Conservation (phyloP, 1,140 invertebrate species). For the Drosophila oshimai region DNA sequence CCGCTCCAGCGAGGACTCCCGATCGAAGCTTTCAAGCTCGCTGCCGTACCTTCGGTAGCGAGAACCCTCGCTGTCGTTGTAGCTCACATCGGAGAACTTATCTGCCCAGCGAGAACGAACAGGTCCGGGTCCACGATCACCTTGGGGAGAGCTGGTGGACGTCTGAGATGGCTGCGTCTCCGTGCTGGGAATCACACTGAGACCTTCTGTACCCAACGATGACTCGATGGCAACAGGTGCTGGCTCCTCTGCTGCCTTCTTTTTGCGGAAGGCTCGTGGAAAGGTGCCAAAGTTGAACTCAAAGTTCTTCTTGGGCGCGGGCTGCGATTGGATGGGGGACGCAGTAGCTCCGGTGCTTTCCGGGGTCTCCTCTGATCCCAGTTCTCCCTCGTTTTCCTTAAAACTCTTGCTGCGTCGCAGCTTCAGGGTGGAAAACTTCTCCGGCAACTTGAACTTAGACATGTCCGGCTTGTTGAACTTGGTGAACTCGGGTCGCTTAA, state of each 20-base stretch:
- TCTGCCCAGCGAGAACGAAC: slow-evolving; percentile 84
- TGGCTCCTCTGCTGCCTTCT: slow-evolving; percentile 83
- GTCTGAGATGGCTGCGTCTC: slow-evolving; percentile 82
- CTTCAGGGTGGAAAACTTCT: slow-evolving; percentile 82
- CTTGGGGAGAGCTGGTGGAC: slow-evolving; percentile 83
- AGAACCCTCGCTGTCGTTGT: slow-evolving; percentile 83
- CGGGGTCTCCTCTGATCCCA: slow-evolving; percentile 33
- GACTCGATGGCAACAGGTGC: slow-evolving; percentile 46
- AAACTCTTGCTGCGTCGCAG: slow-evolving; percentile 76
- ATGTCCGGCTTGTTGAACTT: slow-evolving; percentile 84
- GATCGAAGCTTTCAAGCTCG: slow-evolving; percentile 81
- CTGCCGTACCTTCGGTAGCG: slow-evolving; percentile 75
- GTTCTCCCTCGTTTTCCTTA: slow-evolving; percentile 68
- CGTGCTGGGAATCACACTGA: slow-evolving; percentile 79
- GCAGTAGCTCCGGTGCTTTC: slow-evolving; percentile 15
- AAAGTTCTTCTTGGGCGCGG: slow-evolving; percentile 84
- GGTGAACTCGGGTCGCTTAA: slow-evolving; percentile 79
- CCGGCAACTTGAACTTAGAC: slow-evolving; percentile 86
- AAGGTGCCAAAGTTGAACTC: slow-evolving; percentile 90
- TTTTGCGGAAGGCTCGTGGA: slow-evolving; percentile 88
- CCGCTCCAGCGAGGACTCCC: slow-evolving; percentile 82
- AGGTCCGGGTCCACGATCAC: slow-evolving; percentile 81
- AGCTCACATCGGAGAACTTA: slow-evolving; percentile 83
- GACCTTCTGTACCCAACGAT: slow-evolving; percentile 73
- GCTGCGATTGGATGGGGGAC: slow-evolving; percentile 54